Percentiles rank a stretch among this genome's conserved stretches.
Conservation (phyloP, 1,140 invertebrate genomes). For the Drosophila pandora region DNA sequence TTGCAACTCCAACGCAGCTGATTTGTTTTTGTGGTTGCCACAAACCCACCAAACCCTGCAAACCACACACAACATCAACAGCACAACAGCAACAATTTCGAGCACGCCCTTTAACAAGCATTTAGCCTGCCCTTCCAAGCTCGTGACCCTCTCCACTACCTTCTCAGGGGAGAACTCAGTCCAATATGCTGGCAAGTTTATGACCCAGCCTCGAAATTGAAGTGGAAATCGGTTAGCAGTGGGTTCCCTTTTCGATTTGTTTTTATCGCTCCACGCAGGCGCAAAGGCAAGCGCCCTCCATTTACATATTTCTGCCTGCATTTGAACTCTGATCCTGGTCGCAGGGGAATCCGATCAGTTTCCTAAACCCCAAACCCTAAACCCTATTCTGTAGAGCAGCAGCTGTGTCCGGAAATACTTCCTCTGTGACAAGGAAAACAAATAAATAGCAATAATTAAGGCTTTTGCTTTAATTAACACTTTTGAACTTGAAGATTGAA, state of each 20-base stretch:
- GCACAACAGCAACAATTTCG: constrained; percentile 51
- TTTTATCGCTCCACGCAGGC: constrained; percentile 56
- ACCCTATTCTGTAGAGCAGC: constrained; percentile 9
- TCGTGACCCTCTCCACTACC: constrained; percentile 57
- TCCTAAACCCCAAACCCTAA: neutral
- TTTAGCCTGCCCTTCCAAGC: constrained; percentile 55
- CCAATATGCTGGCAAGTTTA: constrained; percentile 52
- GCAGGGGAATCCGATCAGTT: constrained; percentile 30
- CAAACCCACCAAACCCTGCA: constrained; percentile 16
- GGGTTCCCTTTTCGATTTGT: constrained; percentile 47
- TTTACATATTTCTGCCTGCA: constrained; percentile 79
- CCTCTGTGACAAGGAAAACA: constrained; percentile 40
- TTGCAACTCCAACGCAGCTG: constrained; percentile 16
- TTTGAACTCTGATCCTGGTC: constrained; percentile 62
- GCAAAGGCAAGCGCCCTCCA: constrained; percentile 61
- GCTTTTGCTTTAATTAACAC: constrained; percentile 74
- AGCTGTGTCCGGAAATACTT: constrained; percentile 60
- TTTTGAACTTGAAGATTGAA: constrained; percentile 60
- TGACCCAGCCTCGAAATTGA: constrained; percentile 60
- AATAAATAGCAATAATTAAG: constrained; percentile 46
- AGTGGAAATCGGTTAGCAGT: constrained; percentile 57
- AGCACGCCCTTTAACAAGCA: constrained; percentile 78
- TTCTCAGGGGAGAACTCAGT: constrained; percentile 12
- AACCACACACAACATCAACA: constrained; percentile 4
- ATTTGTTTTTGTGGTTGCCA: constrained; percentile 79